Base-by-base conservation (phyloP, 2,797 vertebrate species). In the Bryconaethiops microstoma region DNA sequence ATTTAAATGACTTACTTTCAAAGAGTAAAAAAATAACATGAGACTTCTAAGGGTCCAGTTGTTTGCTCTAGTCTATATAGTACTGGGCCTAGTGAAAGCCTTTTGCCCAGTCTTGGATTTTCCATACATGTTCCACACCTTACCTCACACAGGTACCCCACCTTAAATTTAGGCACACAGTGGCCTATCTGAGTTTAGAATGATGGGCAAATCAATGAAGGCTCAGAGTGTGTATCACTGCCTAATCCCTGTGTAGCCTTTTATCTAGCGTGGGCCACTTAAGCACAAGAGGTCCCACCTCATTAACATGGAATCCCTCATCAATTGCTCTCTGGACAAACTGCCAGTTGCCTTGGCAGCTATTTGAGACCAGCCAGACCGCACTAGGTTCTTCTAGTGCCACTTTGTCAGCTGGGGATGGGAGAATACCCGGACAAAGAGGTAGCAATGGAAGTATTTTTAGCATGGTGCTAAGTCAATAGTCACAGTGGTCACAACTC, bases 241-340 rank as follows among this genome's bases (percentile, higher is more conserved):
- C 80, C 48, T 60, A 81, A 82, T 83, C 57, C 83, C 83, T 72
- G 68, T 74, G 67, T 64, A 84, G 76, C 78, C 81, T 86, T 80
- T 88, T 86, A 79, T 81, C 76, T 84, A 80, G 77, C 45, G 68
- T 68, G 54, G 74, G 71, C 74, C 81, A 84, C 86, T 88, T 88
- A 76, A 85, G 84, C 65, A 84, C 71, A 82, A 88, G 85, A 84
- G 84, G 75, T 64, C 40, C 73, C 84, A 86, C 78, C 74, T 84
- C 79, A 81, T 87, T 86, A 88, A 86, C 83, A 87, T 87, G 74
- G 78, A 87, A 85, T 84, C 79, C 48, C 52, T 86, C 71, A 80
- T 87, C 82, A 86, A 55, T 80, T 59, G 19, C 64, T 72, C 60
- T 76, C 68, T 81, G 69, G 74, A 64, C 69, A 76, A 67, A 79